Evolutionary conservation across 2,113 vertebrate species (phyloP).

Genomic region (Proteles cristata): DNA sequence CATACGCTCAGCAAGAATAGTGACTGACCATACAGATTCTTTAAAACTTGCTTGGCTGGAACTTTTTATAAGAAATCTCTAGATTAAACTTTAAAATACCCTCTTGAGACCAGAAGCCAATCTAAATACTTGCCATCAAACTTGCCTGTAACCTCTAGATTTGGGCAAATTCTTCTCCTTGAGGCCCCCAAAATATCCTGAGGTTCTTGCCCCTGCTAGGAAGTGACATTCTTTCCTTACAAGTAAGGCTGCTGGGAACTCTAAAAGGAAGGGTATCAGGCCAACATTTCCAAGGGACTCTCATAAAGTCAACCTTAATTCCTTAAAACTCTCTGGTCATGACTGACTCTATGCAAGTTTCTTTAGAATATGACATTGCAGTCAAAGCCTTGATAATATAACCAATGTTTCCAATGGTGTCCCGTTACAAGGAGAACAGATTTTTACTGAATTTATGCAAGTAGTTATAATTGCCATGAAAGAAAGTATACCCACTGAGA

Average conservation of each 20-base stretch:
- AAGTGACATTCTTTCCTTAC: neutral
- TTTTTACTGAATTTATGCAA: neutral
- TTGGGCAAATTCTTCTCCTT: neutral
- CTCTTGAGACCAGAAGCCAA: neutral
- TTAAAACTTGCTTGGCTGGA: neutral
- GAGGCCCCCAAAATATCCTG: neutral
- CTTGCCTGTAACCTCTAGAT: neutral
- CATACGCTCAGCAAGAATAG: neutral
- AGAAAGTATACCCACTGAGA: neutral
- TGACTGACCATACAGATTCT: neutral
- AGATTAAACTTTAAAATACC: neutral
- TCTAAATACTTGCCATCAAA: neutral
- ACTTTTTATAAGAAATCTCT: neutral
- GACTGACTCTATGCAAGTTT: neutral
- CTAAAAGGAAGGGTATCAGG: neutral
- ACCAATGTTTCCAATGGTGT: neutral
- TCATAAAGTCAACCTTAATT: neutral
- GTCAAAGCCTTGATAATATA: neutral
- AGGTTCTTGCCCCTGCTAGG: neutral
- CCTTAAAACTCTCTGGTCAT: neutral
- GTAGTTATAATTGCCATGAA: neutral
- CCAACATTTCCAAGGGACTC: neutral
- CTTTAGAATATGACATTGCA: neutral
- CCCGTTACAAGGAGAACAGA: neutral
- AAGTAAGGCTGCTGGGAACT: neutral